A percentile compares a stretch with the other conserved stretches of the same genome.
Conservation (phyloP, 2,113 vertebrate genomes). For the Cyphomyrus plagiostoma region DNA sequence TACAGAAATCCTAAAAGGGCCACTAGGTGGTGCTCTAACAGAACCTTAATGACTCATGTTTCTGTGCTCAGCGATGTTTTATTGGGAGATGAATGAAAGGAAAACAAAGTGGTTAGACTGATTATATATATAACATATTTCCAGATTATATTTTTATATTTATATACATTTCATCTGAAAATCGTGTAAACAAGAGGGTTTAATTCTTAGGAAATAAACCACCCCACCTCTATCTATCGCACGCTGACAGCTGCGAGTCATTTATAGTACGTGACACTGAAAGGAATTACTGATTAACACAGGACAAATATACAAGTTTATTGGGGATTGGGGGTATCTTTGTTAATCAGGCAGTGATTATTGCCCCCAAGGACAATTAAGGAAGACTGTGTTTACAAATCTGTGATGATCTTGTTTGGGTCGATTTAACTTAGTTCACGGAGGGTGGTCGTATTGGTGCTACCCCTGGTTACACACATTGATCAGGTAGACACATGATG, state of each 20-base stretch:
- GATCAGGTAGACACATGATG: not conserved
- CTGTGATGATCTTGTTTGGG: not conserved
- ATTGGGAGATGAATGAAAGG: not conserved
- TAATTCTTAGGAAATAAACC: not conserved
- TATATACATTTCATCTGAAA: not conserved
- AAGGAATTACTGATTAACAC: not conserved
- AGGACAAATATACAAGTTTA: not conserved
- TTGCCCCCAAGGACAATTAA: not conserved
- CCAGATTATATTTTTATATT: too few species aligned
- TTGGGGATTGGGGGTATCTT: not conserved
- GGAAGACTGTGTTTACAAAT: not conserved
- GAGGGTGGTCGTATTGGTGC: not conserved
- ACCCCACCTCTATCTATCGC: not conserved
- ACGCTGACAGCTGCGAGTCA: not conserved
- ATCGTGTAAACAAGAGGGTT: not conserved
- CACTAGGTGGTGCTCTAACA: constrained; percentile 16
- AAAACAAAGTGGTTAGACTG: not conserved
- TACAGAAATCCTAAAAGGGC: not conserved
- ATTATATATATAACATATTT: too few species aligned
- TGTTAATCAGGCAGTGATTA: not conserved
- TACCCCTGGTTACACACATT: not conserved
- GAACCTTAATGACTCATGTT: not conserved
- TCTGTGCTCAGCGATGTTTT: not conserved
- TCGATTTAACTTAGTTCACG: not conserved
- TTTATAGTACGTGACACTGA: not conserved